phyloP scores from a whole-genome alignment of 2,797 vertebrate species.

The Manis crassicaudata region DNA sequence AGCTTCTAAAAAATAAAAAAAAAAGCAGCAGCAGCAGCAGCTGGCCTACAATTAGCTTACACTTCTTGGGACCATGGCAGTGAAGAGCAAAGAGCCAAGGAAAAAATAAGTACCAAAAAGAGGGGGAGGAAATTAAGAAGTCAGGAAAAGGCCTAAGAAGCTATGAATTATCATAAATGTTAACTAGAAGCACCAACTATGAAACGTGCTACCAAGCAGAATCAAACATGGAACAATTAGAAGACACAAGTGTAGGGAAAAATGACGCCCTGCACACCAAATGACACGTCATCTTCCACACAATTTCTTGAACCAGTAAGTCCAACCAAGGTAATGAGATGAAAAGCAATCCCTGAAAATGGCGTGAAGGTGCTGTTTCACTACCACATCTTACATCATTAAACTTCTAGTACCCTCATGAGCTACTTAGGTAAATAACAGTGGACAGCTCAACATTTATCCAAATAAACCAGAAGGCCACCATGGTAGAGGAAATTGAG shows the following conservation, averaged over 20 bases:
- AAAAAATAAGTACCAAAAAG: constrained; percentile 56
- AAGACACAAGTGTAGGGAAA: neutral
- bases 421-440: constrained; percentile 69
- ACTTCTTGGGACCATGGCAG: neutral
- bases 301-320: constrained; percentile 1
- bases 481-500: constrained; percentile 67
- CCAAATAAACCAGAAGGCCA: constrained; percentile 75
- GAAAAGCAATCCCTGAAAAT: constrained; percentile 52
- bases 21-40: neutral
- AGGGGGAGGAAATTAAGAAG: constrained; percentile 31
- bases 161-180: constrained; percentile 66
- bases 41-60: neutral
- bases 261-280: neutral
- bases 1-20: constrained; percentile 30
- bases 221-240: constrained; percentile 12
- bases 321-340: constrained; percentile 42
- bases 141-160: constrained; percentile 40
- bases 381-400: constrained; percentile 69
- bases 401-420: constrained; percentile 65
- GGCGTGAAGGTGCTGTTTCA: constrained; percentile 56
- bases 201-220: constrained; percentile 33
- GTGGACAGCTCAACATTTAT: constrained; percentile 73
- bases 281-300: neutral
- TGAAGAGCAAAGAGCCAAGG: neutral
- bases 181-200: constrained; percentile 26